These are phyloP conservation scores for Malurus melanocephalus DNA, from an alignment of 2,113 vertebrate species.

Conservation along the genomic window DNA sequence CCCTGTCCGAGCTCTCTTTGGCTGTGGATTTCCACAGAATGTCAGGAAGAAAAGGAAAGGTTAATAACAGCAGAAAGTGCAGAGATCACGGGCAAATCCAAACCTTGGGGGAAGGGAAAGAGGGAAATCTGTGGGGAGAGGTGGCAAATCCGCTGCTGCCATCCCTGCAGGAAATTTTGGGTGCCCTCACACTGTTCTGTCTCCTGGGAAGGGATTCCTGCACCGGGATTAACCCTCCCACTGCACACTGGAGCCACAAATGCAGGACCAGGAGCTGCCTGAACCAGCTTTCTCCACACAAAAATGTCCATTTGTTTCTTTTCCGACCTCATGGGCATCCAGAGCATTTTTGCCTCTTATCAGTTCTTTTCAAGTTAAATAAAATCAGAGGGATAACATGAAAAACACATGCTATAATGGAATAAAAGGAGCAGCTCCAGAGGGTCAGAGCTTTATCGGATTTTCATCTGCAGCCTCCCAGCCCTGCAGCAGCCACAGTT, in stretches of 20 bases:
- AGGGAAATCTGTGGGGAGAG: background rate
- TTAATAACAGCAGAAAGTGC: background rate
- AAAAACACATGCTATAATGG: background rate
- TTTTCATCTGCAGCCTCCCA: background rate
- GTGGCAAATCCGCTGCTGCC: background rate
- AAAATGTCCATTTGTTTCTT: too few relatives aligned
- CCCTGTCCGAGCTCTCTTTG: background rate
- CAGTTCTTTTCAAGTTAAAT: background rate
- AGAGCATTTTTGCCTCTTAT: background rate
- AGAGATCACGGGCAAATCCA: background rate
- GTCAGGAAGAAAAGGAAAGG: background rate
- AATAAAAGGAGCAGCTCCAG: background rate
- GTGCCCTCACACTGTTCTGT: background rate
- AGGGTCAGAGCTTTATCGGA: background rate
- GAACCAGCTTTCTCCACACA: fast-evolving
- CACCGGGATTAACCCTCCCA: too few relatives aligned
- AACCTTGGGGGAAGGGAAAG: background rate
- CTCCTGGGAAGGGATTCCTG: background rate
- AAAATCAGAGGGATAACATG: background rate
- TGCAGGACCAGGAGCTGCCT: background rate
- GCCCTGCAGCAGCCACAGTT: background rate
- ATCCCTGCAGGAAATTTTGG: background rate
- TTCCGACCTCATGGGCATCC: background rate
- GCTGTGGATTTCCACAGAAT: background rate
- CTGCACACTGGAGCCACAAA: background rate